Conservation (phyloP, 1,140 invertebrate genomes). For the Psix sp. region DNA sequence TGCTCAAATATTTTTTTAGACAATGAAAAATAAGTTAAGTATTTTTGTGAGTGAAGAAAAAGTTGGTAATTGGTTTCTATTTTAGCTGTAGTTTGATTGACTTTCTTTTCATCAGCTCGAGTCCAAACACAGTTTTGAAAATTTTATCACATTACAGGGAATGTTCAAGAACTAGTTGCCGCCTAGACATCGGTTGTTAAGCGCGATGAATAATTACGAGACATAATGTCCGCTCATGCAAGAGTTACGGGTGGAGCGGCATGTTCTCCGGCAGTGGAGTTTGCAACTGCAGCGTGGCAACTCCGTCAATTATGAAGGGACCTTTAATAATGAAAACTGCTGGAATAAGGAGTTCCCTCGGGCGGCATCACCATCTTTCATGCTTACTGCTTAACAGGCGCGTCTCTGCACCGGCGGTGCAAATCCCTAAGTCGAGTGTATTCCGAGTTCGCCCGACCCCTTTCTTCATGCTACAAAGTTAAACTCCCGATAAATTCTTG, state of each 20-base stretch:
- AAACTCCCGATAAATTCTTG: conserved; percentile 48
- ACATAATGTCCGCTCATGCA: conserved; percentile 54
- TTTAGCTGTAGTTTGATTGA: too few relatives aligned
- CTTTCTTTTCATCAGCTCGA: too few relatives aligned
- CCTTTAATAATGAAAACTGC: conserved; percentile 71
- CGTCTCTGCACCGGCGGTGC: conserved; percentile 50
- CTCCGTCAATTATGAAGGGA: conserved; percentile 68
- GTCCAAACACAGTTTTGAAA: too few relatives aligned
- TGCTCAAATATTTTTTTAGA: too few relatives aligned
- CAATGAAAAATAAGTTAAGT: too few relatives aligned
- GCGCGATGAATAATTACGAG: conserved; percentile 44
- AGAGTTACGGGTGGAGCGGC: conserved; percentile 53
- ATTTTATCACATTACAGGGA: too few relatives aligned
- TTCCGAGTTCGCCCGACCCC: conserved; percentile 63
- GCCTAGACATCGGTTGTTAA: conserved; percentile 24
- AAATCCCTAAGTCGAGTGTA: conserved; percentile 60
- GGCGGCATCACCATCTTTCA: conserved; percentile 74
- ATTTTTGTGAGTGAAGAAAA: too few relatives aligned
- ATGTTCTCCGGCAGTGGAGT: conserved; percentile 50
- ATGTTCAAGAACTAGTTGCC: conserved; percentile 19
- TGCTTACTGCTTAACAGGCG: conserved; percentile 71
- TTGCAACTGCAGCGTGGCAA: conserved; percentile 58
- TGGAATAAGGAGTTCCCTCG: conserved; percentile 71
- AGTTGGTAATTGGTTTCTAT: too few relatives aligned
- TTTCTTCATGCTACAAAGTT: conserved; percentile 64